These are phyloP conservation scores for Sorex maritimensis DNA, from an alignment of 2,797 vertebrate genomes.

Conservation along the genomic window DNA sequence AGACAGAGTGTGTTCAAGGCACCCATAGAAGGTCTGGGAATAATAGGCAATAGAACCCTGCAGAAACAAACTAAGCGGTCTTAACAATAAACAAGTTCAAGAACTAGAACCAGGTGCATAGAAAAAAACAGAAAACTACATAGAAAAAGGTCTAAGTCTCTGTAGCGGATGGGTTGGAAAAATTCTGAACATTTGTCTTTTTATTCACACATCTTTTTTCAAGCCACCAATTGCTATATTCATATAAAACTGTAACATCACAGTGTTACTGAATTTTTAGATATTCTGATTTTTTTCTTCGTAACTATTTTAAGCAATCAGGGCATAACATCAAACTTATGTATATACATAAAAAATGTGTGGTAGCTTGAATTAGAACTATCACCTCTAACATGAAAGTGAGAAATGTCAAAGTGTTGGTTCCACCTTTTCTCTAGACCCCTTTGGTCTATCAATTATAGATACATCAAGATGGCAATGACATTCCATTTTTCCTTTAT, in stretches of 20 bases:
- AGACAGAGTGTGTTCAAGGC: background rate
- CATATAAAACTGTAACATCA: no score
- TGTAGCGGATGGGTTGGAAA: background rate
- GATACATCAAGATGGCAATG: background rate
- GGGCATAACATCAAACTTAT: no score
- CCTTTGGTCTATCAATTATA: background rate
- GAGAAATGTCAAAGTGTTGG: background rate
- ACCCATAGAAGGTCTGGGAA: background rate
- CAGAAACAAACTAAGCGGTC: background rate
- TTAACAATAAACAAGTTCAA: background rate
- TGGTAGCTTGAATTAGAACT: no score
- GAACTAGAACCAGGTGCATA: background rate
- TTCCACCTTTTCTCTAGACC: constrained; percentile 18
- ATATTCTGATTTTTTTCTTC: no score
- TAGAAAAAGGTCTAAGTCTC: background rate
- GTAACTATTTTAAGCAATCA: no score
- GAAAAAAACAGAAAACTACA: background rate
- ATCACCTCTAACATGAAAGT: no score
- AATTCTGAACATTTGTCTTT: background rate
- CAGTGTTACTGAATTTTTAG: no score
- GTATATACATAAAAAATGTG: no score
- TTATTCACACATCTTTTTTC: background rate
- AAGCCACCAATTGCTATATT: no score
- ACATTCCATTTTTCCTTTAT: background rate
- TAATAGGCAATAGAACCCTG: background rate